Evolutionary conservation across 2,797 vertebrate species (phyloP), one percentile per base, ranked within the genome.

Genomic region (Sciurus carolinensis): DNA sequence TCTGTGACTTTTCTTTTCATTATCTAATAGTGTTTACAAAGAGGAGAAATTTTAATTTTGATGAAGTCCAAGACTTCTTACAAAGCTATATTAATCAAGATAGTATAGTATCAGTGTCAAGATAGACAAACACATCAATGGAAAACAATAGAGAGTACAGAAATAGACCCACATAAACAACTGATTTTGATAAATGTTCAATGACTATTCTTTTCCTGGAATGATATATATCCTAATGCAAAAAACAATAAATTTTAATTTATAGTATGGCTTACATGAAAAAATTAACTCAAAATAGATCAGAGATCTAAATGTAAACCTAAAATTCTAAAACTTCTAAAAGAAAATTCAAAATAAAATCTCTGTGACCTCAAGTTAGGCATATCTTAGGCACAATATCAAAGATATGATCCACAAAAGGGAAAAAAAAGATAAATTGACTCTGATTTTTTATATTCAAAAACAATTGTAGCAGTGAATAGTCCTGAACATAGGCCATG

Each of bases 261-360:
- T 13, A 73, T 85, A 88, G 91, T 36, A 91, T 57, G 30, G 24
- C 30, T 44, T 12, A 62, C 87, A 83, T 88, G 69, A 17, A 83
- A 96, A 95, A 87, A 76, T 83, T 57, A 94, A 66, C 42, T 95
- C 83, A 96, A 82, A 87, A 62, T 89, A 96, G 30, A 89, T 67
- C 54, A 88, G 30, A 95, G 79, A 62, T 86, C 62, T 95, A 96
- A 84, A 91, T 79, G 5, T 79, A 87, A 93, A 91, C n/a, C 57
- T 77, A 91, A 96, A 93, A 92, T 69, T 90, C 59, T 88, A 72
- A 93, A 95, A 96, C 54, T 73, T 79, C 26, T 89, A 26, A 87
- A 79, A 95, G 24, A 91, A 95, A 95, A 81, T n/a, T 50, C 54
- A 76, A 3, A 92, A 90, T n/a, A 89, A 95, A 94, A 92, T 90